Evolutionary conservation across 2,888 invertebrate species (phyloP).

Genomic region (Linnaemya tessellans): DNA sequence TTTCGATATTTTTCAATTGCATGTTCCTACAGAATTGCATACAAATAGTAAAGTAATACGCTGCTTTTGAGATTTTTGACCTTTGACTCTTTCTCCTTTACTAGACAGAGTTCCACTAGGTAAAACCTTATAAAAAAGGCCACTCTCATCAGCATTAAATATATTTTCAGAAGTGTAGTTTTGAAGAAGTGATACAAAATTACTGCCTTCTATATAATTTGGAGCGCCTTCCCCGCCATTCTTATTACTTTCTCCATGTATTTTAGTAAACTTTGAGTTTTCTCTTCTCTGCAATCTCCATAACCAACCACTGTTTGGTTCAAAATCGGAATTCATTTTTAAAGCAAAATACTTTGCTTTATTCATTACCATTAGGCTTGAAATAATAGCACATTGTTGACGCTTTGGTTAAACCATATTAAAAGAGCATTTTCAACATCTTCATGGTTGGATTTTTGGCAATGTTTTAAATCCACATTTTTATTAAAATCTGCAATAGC

Average conservation of each 20-base stretch:
- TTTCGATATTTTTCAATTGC: too few relatives aligned
- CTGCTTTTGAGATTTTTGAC: background rate
- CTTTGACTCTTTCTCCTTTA: constrained; percentile 11
- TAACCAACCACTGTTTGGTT: constrained; percentile 37
- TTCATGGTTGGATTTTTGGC: background rate
- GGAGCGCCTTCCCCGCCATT: background rate
- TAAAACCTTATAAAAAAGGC: constrained; percentile 62
- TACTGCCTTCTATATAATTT: background rate
- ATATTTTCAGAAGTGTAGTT: background rate
- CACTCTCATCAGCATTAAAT: too few relatives aligned
- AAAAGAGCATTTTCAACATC: constrained; percentile 20
- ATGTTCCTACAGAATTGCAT: too few relatives aligned
- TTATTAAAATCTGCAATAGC: background rate
- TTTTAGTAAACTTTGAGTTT: background rate
- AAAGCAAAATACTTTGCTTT: constrained; percentile 44
- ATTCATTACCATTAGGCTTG: constrained; percentile 20
- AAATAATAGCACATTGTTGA: background rate
- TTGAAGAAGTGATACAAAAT: background rate
- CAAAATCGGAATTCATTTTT: constrained; percentile 25
- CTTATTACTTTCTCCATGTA: background rate
- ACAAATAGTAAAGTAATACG: too few relatives aligned
- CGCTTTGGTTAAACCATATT: constrained; percentile 24
- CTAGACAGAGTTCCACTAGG: constrained; percentile 48
- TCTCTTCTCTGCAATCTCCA: constrained; percentile 37
- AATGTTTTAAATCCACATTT: background rate